Evolutionary conservation across 2,888 invertebrate species (phyloP).

Genomic region (Magallana nippona): DNA sequence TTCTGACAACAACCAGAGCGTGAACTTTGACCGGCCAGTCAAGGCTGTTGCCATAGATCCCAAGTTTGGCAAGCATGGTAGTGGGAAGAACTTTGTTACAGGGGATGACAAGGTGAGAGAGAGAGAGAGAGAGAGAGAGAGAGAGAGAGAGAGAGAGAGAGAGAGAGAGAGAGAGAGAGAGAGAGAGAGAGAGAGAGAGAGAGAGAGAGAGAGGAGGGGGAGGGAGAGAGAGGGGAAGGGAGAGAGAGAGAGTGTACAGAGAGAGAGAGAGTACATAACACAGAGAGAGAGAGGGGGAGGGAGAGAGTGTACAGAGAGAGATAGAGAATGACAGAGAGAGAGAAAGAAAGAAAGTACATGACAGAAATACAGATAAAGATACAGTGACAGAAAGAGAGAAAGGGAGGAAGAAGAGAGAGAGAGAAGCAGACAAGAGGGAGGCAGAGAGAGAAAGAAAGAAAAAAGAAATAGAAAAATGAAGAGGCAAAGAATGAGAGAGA

Average conservation of each 20-base stretch:
- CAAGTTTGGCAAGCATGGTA: conserved; percentile 86
- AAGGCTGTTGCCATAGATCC: conserved; percentile 94
- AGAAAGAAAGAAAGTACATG: too few relatives aligned
- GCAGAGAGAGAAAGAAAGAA: too few relatives aligned
- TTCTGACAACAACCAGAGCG: conserved; percentile 88
- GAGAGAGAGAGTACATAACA: not conserved
- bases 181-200: not conserved
- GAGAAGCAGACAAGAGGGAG: not conserved
- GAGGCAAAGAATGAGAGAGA: too few relatives aligned
- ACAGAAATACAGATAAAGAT: too few relatives aligned
- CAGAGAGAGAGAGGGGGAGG: not conserved
- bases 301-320: not conserved
- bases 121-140: too few relatives aligned
- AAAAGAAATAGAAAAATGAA: too few relatives aligned
- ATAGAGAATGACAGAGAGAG: not conserved
- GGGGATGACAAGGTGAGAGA: conserved; percentile 82
- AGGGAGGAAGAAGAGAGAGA: too few relatives aligned
- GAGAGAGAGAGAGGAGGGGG: not conserved
- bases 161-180: not conserved
- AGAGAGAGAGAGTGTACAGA: not conserved
- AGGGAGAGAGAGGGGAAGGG: too few relatives aligned
- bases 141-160: not conserved
- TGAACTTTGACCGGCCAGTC: conserved; percentile 90
- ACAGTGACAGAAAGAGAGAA: too few relatives aligned
- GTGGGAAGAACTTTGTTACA: conserved; percentile 91